These are phyloP conservation scores for Neodiprion lecontei DNA, from an alignment of 1,140 invertebrate genomes.

Conservation along the genomic window DNA sequence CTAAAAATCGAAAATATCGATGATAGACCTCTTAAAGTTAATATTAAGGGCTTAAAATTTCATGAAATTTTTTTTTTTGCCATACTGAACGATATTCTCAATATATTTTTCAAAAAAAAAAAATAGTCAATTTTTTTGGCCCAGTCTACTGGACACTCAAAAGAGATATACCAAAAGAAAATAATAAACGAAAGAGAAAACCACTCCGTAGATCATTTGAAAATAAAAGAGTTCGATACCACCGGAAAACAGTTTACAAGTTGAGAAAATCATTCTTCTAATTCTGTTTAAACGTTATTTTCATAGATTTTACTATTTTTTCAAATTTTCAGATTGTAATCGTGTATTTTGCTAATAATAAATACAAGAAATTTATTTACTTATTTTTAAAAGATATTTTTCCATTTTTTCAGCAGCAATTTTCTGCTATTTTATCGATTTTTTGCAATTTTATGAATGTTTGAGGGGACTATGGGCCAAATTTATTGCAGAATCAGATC, in stretches of 20 bases:
- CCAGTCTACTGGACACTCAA: conserved; percentile 25
- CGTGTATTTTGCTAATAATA: not conserved
- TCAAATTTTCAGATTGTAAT: not conserved
- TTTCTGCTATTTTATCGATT: too few relatives aligned
- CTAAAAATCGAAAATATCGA: too few relatives aligned
- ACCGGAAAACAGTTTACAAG: conserved; percentile 14
- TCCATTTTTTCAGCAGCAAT: not conserved
- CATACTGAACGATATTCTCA: conserved; percentile 21
- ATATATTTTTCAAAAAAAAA: conserved; percentile 12
- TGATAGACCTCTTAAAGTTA: too few relatives aligned
- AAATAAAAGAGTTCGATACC: conserved; percentile 14
- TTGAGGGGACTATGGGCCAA: conserved; percentile 5
- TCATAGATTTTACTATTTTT: not conserved
- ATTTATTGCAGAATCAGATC: conserved; percentile 12
- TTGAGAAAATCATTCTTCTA: conserved; percentile 6
- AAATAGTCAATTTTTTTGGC: not conserved
- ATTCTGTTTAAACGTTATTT: conserved; percentile 9
- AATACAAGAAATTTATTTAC: conserved; percentile 11
- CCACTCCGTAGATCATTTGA: conserved; percentile 14
- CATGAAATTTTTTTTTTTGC: too few relatives aligned
- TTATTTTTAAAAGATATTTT: conserved; percentile 14
- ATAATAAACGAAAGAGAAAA: conserved; percentile 10
- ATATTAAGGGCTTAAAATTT: too few relatives aligned
- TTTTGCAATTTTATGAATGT: too few relatives aligned
- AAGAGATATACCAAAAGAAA: conserved; percentile 4